phyloP scores from a whole-genome alignment of 1,140 invertebrate genomes.

The Cylas formicarius region DNA sequence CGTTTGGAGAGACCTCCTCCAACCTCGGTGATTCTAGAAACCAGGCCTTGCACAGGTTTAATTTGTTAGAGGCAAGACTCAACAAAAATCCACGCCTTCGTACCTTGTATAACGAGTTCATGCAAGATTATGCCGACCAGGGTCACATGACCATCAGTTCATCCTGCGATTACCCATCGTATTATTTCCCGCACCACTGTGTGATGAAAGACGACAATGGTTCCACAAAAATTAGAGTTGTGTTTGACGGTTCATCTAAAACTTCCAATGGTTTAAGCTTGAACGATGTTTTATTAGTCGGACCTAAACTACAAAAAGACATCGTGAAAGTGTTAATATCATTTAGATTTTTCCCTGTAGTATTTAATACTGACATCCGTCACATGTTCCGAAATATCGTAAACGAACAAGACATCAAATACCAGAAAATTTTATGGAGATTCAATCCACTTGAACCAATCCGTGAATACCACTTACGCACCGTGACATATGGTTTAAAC shows the following conservation, averaged over 20 bases:
- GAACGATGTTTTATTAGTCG: conserved; percentile 25
- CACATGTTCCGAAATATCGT: conserved; percentile 48
- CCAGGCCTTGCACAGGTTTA: no score
- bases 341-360: conserved; percentile 28
- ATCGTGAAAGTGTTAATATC: conserved; percentile 29
- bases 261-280: conserved; percentile 28
- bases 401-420: no score
- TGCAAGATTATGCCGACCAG: no score
- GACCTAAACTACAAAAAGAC: conserved; percentile 38
- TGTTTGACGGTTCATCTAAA: conserved; percentile 37
- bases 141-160: no score
- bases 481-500: conserved; percentile 29
- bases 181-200: conserved; percentile 29
- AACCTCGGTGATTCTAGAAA: no score
- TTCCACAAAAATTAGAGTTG: conserved; percentile 30
- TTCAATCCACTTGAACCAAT: conserved; percentile 21
- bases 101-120: no score
- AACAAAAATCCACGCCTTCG: no score
- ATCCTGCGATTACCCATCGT: not conserved
- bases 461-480: conserved; percentile 29
- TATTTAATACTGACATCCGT: conserved; percentile 36
- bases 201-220: conserved; percentile 20
- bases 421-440: conserved; percentile 37
- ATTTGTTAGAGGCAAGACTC: no score
- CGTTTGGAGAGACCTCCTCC: no score